Conservation (phyloP, 2,113 vertebrate species). For the Oreochromis tanganicae region DNA sequence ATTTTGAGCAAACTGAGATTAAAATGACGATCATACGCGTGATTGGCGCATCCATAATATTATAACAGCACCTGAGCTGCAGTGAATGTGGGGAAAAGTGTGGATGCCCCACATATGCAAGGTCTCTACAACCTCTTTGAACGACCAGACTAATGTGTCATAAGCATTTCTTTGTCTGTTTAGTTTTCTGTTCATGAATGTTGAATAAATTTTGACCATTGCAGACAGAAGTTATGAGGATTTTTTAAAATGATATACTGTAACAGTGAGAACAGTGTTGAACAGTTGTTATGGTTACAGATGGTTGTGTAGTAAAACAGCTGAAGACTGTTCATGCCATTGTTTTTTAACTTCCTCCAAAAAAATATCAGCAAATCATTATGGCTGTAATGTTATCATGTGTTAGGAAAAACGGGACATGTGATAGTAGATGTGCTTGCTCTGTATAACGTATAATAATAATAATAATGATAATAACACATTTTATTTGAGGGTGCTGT, state of each 20-base stretch:
- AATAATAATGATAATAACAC: not conserved
- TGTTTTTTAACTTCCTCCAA: not conserved
- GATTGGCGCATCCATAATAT: not conserved
- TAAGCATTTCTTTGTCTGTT: not conserved
- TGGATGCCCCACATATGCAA: not conserved
- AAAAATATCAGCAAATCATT: not conserved
- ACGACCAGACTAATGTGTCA: not conserved
- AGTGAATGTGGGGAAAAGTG: not conserved
- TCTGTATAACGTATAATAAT: not conserved
- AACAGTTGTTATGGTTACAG: not conserved
- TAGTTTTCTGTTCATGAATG: not conserved
- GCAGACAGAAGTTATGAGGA: not conserved
- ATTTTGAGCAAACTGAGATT: not conserved
- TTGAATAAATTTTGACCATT: not conserved
- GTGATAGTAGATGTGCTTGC: not conserved
- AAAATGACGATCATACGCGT: not conserved
- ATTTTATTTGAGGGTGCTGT: accelerated
- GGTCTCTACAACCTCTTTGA: not conserved
- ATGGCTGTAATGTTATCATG: not conserved
- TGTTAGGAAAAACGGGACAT: not conserved
- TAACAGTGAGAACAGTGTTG: not conserved
- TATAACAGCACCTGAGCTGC: not conserved
- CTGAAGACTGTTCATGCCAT: accelerated
- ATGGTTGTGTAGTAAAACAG: not conserved
- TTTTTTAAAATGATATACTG: not conserved